phyloP scores from a whole-genome alignment of 2,797 vertebrate genomes.

The Pangasius krempfi region DNA sequence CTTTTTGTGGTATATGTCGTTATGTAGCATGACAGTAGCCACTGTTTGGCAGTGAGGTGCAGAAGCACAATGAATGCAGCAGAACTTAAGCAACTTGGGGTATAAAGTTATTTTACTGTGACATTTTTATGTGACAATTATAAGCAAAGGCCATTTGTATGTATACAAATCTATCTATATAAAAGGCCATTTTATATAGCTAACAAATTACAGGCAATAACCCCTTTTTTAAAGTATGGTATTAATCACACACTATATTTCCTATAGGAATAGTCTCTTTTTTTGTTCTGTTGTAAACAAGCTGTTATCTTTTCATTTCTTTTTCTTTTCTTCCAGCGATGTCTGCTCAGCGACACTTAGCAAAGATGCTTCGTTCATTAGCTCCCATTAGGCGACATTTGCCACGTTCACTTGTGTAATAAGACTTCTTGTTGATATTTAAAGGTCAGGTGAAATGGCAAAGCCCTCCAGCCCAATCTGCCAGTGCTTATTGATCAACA shows the following conservation, averaged over 20 bases:
- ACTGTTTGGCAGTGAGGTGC: background rate
- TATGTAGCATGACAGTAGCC: background rate
- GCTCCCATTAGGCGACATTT: conserved; percentile 48
- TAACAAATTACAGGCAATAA: background rate
- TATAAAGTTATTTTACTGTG: background rate
- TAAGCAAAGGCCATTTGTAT: background rate
- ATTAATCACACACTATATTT: background rate
- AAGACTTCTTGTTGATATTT: conserved; percentile 54
- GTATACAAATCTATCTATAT: too few species aligned
- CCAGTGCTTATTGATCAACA: conserved; percentile 52
- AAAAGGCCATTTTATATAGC: too few species aligned
- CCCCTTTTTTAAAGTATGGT: background rate
- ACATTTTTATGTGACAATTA: conserved; percentile 5
- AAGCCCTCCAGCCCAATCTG: conserved; percentile 46
- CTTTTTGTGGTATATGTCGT: background rate
- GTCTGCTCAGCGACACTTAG: conserved; percentile 26
- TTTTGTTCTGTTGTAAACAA: conserved; percentile 23
- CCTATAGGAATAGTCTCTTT: background rate
- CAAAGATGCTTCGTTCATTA: conserved; percentile 49
- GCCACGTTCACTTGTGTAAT: conserved; percentile 54
- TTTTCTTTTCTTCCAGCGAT: background rate
- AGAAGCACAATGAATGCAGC: background rate
- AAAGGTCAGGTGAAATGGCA: conserved; percentile 62
- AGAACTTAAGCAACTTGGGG: background rate
- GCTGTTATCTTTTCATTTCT: background rate